Conservation (phyloP, 2,113 vertebrate genomes). For the Epinephelus fuscoguttatus region DNA sequence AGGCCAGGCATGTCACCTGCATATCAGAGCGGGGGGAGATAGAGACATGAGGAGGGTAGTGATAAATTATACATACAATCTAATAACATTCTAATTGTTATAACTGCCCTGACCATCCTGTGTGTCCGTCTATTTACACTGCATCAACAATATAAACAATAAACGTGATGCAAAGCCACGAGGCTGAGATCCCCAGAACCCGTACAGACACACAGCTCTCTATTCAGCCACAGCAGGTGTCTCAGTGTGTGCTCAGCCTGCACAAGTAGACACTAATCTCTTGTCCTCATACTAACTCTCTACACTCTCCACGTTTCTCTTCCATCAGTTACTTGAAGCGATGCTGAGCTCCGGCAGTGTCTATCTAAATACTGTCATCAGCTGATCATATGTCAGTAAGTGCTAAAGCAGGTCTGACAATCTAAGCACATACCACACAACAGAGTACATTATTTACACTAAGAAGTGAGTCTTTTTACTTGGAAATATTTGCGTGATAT, state of each 20-base stretch:
- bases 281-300: slow-evolving; percentile 26
- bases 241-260: slow-evolving; percentile 43
- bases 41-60: not conserved
- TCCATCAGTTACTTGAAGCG: not conserved
- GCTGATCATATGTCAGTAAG: not conserved
- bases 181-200: not conserved
- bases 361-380: not conserved
- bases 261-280: slow-evolving; percentile 43
- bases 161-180: not conserved
- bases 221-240: slow-evolving; percentile 71
- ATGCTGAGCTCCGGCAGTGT: not conserved
- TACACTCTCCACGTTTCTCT: not conserved
- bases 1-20: slow-evolving; percentile 96
- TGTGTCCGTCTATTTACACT: not conserved
- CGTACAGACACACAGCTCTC: slow-evolving; percentile 36
- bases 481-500: not conserved
- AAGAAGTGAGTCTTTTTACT: not conserved
- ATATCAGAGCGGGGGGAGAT: not conserved
- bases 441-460: not conserved
- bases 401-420: not conserved
- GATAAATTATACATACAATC: not conserved
- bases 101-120: too few relatives aligned
- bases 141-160: not conserved
- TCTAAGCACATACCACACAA: not conserved
- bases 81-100: not conserved